A percentile compares a stretch with the other conserved stretches of the same genome.
These are phyloP conservation scores for Thalassarche chlororhynchos DNA, from an alignment of 2,113 vertebrate species.

Conservation along the genomic window DNA sequence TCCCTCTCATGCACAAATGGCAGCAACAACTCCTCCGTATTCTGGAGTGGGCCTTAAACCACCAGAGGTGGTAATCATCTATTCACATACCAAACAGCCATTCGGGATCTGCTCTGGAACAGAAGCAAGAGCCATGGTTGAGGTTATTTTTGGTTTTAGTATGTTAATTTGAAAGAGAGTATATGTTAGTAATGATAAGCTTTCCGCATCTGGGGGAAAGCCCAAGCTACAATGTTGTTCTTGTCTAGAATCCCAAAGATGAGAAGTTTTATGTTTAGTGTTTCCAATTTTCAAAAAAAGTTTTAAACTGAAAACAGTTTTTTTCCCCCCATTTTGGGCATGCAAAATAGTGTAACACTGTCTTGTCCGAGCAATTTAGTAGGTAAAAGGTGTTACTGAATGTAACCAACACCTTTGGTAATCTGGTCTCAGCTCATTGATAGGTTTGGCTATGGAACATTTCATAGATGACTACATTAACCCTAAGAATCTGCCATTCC, in stretches of 20 bases:
- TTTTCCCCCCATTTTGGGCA: not conserved
- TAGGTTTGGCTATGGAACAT: not conserved
- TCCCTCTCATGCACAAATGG: not conserved
- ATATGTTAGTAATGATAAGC: not conserved
- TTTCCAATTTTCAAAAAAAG: rapidly evolving
- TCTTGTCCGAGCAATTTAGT: not conserved
- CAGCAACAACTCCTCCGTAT: not conserved
- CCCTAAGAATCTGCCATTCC: not conserved
- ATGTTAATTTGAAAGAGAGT: not conserved
- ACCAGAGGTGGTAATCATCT: not conserved
- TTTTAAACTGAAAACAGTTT: not conserved
- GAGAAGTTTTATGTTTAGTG: not conserved
- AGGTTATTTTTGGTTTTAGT: not conserved
- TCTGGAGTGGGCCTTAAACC: not conserved
- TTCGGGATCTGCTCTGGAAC: not conserved
- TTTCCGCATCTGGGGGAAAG: not conserved
- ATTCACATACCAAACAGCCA: not conserved
- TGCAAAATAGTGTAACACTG: rapidly evolving
- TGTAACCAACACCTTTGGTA: not conserved
- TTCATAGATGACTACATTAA: not conserved
- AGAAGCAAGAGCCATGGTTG: not conserved
- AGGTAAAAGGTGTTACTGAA: not conserved
- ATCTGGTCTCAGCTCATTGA: not conserved
- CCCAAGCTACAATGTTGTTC: not conserved
- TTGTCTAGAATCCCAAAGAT: not conserved